Conservation (phyloP, 2,888 invertebrate species). For the Platycheirus albimanus region DNA sequence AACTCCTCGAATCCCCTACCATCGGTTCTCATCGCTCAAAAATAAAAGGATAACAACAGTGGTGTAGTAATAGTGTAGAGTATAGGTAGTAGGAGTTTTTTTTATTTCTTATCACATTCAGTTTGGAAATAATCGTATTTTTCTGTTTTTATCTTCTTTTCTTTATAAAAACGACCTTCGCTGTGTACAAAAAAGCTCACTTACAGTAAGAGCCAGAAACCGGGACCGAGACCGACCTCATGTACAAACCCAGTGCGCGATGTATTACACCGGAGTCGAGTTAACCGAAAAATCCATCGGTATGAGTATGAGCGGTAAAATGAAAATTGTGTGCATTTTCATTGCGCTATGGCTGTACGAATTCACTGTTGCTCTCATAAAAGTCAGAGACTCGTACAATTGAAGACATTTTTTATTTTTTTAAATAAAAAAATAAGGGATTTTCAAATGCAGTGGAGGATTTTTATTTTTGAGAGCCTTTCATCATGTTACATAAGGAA, state of each 20-base stretch:
- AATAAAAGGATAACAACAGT: slow-evolving; percentile 49
- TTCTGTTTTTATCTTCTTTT: slow-evolving; percentile 2
- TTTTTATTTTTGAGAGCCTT: background rate
- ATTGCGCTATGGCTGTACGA: slow-evolving; percentile 25
- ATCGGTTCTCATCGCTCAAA: background rate
- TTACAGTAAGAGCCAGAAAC: slow-evolving; percentile 15
- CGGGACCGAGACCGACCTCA: slow-evolving; percentile 31
- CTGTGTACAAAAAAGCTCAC: slow-evolving; percentile 14
- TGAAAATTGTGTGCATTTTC: slow-evolving; percentile 58
- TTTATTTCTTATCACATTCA: slow-evolving; percentile 23
- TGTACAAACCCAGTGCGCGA: slow-evolving; percentile 23
- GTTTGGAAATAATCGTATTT: slow-evolving; percentile 24
- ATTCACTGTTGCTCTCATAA: slow-evolving; percentile 60
- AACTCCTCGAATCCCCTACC: background rate
- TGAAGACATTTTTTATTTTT: slow-evolving; percentile 5
- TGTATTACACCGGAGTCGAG: slow-evolving; percentile 19
- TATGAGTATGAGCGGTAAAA: slow-evolving; percentile 33
- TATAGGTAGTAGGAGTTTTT: slow-evolving; percentile 35
- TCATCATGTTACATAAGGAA: too few relatives aligned
- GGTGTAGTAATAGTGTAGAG: slow-evolving; percentile 32
- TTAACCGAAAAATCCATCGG: slow-evolving; percentile 26
- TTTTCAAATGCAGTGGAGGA: background rate
- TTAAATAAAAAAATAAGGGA: background rate
- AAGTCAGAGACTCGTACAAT: slow-evolving; percentile 38
- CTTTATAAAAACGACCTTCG: slow-evolving; percentile 61